Evolutionary conservation across 2,797 vertebrate species (phyloP).

Genomic region (Phrynocephalus guinanensis): DNA sequence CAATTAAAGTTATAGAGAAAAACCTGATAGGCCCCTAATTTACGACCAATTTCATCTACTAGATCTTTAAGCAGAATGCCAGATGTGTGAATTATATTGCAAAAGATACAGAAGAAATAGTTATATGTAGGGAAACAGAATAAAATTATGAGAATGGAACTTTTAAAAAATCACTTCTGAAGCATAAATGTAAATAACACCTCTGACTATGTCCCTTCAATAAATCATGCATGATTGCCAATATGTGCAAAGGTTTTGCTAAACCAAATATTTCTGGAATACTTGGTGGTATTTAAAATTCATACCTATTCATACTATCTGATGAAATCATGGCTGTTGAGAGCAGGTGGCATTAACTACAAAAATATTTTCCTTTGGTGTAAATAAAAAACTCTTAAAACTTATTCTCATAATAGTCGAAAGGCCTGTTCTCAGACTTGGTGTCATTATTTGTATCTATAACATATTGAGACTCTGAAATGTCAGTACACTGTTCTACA

Average conservation of each 20-base stretch:
- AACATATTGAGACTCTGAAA: not conserved
- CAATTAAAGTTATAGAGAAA: slow-evolving; percentile 43
- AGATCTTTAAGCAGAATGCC: slow-evolving; percentile 44
- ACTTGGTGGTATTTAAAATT: not conserved
- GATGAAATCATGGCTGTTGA: too few species aligned
- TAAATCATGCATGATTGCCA: not conserved
- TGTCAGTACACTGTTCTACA: not conserved
- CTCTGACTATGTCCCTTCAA: slow-evolving; percentile 41
- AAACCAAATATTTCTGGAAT: slow-evolving; percentile 34
- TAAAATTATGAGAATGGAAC: slow-evolving; percentile 35
- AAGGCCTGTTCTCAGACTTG: not conserved
- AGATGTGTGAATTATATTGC: slow-evolving; percentile 40
- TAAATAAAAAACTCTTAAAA: not conserved
- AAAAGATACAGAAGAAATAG: slow-evolving; percentile 62
- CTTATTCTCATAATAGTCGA: not conserved
- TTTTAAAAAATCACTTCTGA: slow-evolving; percentile 50
- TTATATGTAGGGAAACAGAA: slow-evolving; percentile 55
- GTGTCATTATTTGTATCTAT: not conserved
- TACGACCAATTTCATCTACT: slow-evolving; percentile 55
- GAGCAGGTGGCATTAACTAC: not conserved
- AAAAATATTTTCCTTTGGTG: not conserved
- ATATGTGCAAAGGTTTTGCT: slow-evolving; percentile 4
- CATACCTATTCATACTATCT: not conserved
- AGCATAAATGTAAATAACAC: slow-evolving; percentile 35
- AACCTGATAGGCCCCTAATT: slow-evolving; percentile 53